Evolutionary conservation across 2,797 vertebrate genomes (phyloP), one percentile per base, ranked within the genome.

Genomic region (Aldrovandia affinis): DNA sequence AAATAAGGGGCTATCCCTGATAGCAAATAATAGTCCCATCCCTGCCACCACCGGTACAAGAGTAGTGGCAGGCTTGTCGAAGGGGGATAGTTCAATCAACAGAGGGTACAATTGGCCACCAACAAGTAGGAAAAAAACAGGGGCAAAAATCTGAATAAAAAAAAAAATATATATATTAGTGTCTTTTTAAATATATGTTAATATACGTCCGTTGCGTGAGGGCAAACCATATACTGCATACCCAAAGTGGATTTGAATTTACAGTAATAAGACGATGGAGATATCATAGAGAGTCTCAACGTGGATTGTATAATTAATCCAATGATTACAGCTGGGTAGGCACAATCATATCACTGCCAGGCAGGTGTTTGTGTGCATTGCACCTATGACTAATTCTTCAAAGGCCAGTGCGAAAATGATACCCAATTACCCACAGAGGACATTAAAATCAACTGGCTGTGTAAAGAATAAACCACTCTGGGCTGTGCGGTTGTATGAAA

Each of bases 221-320:
- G n/a, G n/a, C 22, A 77, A 15, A 73, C 33, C 55, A 15, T 15
- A 57, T 73, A 22, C n/a, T 68, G 63, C 2, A 36, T 10, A 47
- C 8, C 36, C 20, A 44, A 44, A 14, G 2, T 77, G 33, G 33
- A 39, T 20, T 39, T 70, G 65, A 36, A 70, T 14, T 39, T 70
- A 25, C 73, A 77, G 22, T 25, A 44, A 77, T 47, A 25, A 77
- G 39, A 70, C 22, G 18, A 77, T n/a, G 42, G 73, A 6, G 22
- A 77, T 47, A 33, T 39, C 30, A n/a, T n/a, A n/a, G n/a, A n/a
- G n/a, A n/a, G 15, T 39, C 39, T 47, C 73, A 77, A 77, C 39
- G 47, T 47, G 20, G 73, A 44, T 15, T 47, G 44, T 2, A 77
- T 77, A 77, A 77, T 77, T 77, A 77, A 77, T n/a, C 39, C n/a